Evolutionary conservation across 2,797 vertebrate genomes (phyloP).

Genomic region (Argya squamiceps): DNA sequence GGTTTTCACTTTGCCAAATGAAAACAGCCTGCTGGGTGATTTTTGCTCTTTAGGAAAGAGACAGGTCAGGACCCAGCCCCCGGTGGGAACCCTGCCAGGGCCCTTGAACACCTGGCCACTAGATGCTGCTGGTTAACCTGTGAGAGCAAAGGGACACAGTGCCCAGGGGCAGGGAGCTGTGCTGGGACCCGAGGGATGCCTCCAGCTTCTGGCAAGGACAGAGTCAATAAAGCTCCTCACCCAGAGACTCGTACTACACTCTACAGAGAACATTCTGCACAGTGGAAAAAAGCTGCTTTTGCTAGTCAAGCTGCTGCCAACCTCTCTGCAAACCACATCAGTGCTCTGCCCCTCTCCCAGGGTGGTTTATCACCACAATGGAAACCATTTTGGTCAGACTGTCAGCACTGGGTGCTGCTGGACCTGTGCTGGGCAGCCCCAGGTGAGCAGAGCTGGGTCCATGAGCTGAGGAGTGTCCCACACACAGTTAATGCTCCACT

Average conservation of each 20-base stretch:
- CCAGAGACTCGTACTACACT: not conserved
- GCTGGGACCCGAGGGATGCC: not conserved
- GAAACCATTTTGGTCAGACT: not conserved
- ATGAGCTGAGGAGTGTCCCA: not conserved
- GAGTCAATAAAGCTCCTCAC: not conserved
- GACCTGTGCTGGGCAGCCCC: not conserved
- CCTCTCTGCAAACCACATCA: not conserved
- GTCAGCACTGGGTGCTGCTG: not conserved
- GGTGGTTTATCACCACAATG: rapidly evolving
- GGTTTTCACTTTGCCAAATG: not conserved
- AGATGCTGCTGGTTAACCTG: not conserved
- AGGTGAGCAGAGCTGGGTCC: rapidly evolving
- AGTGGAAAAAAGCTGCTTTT: not conserved
- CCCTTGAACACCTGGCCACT: not conserved
- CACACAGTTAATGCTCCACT: not conserved
- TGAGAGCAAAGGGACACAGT: not conserved
- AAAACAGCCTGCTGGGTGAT: not conserved
- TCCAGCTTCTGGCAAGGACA: not conserved
- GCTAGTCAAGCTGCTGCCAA: not conserved
- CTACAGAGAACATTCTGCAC: not conserved
- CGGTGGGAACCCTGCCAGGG: not conserved
- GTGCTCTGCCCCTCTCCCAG: not conserved
- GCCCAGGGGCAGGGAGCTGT: not conserved
- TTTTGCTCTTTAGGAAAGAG: not conserved
- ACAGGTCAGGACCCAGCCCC: not conserved